Conservation (phyloP, 2,797 vertebrate genomes). For the Chelidonichthys spinosus region DNA sequence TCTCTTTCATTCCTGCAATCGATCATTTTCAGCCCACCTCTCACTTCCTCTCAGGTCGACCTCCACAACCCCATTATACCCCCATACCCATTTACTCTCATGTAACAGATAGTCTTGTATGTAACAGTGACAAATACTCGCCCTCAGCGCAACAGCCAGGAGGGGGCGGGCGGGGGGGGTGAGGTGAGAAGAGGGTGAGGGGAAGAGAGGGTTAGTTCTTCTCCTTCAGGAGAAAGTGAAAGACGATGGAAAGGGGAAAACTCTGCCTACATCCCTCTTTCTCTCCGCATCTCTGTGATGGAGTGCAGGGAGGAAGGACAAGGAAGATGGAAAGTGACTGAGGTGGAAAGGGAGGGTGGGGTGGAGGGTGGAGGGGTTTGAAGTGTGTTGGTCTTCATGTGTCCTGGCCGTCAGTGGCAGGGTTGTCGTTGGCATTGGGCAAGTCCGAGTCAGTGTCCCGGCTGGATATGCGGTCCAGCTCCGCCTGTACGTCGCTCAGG, state of each 20-base stretch:
- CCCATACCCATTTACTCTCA: slow-evolving; percentile 38
- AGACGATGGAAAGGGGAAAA: slow-evolving; percentile 37
- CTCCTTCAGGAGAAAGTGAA: slow-evolving; percentile 53
- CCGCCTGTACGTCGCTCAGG: slow-evolving; percentile 97
- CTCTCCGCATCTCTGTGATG: slow-evolving; percentile 51
- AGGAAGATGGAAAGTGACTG: slow-evolving; percentile 49
- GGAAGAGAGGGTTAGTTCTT: slow-evolving; percentile 50
- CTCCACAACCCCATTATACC: slow-evolving; percentile 36
- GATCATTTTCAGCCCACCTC: slow-evolving; percentile 37
- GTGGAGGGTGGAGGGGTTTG: slow-evolving; percentile 19
- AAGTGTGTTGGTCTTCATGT: slow-evolving; percentile 89
- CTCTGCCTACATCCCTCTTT: slow-evolving; percentile 40
- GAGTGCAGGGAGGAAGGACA: slow-evolving; percentile 50
- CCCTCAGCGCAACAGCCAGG: slow-evolving; percentile 62
- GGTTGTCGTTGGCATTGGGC: slow-evolving; percentile 84
- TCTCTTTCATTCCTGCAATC: slow-evolving; percentile 46
- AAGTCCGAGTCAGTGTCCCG: slow-evolving; percentile 89
- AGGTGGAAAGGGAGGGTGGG: slow-evolving; percentile 27
- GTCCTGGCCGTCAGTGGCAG: slow-evolving; percentile 83
- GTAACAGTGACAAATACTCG: slow-evolving; percentile 70
- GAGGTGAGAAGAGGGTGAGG: slow-evolving; percentile 11
- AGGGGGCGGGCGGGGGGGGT: slow-evolving; percentile 33
- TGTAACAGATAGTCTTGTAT: slow-evolving; percentile 71
- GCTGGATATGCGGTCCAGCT: slow-evolving; percentile 97
- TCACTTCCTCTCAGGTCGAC: slow-evolving; percentile 28